phyloP scores from a whole-genome alignment of 2,797 vertebrate species.

The Arctocebus calabarensis region DNA sequence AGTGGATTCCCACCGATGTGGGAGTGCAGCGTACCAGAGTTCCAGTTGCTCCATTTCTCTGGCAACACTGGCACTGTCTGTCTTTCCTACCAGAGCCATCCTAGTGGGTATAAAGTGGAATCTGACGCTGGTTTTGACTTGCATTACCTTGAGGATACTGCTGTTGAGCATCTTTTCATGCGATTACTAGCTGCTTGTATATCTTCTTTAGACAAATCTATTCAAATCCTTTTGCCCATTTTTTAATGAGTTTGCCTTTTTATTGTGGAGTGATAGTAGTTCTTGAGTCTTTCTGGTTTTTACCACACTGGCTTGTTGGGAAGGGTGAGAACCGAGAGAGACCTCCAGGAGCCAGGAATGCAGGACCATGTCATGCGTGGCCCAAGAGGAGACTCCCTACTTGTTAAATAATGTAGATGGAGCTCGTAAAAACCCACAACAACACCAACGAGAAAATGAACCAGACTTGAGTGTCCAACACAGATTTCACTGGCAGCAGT shows the following conservation, averaged over 20 bases:
- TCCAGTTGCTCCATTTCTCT: background rate
- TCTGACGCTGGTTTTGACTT: background rate
- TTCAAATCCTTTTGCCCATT: background rate
- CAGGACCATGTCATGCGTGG: background rate
- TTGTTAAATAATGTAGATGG: background rate
- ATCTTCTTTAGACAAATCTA: constrained; percentile 39
- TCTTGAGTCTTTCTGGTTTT: background rate
- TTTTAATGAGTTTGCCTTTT: background rate
- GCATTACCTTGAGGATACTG: background rate
- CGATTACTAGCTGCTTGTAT: background rate
- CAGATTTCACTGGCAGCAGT: background rate
- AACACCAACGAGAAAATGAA: background rate
- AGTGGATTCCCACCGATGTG: background rate
- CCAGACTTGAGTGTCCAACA: background rate
- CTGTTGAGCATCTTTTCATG: background rate
- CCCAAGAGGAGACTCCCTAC: background rate
- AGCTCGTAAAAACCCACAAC: background rate
- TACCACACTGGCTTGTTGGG: background rate
- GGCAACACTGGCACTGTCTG: background rate
- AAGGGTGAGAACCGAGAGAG: background rate
- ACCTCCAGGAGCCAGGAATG: background rate
- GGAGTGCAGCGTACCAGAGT: background rate
- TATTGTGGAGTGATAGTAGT: background rate
- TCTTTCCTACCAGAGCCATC: background rate
- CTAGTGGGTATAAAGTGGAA: background rate